Evolutionary conservation across 2,888 invertebrate genomes (phyloP).

Genomic region (Deilephila elpenor): DNA sequence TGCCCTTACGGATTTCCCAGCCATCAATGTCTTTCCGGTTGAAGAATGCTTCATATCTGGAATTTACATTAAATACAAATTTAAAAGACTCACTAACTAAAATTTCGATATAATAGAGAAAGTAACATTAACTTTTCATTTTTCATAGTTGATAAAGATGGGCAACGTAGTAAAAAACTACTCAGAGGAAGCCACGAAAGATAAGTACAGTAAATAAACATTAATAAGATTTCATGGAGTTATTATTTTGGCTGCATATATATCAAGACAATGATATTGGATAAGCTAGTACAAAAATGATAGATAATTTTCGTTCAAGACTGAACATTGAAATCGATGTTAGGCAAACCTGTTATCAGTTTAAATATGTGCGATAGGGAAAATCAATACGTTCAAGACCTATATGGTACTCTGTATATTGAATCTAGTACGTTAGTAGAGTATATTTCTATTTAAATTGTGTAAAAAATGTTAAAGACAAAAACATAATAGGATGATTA

Average conservation of each 20-base stretch:
- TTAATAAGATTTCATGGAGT: no score
- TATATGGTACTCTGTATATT: neutral
- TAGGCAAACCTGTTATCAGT: slow-evolving; percentile 10
- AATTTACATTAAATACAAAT: slow-evolving; percentile 16
- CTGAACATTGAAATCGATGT: neutral
- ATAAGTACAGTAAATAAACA: no score
- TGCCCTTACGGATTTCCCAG: slow-evolving; percentile 97
- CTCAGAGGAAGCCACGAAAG: no score
- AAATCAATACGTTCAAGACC: neutral
- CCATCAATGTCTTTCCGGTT: slow-evolving; percentile 94
- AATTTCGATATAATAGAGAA: no score
- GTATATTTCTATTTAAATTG: neutral
- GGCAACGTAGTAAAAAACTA: no score
- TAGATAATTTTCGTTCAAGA: slow-evolving; percentile 17
- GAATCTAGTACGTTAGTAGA: neutral
- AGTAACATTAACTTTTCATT: no score
- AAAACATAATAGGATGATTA: neutral
- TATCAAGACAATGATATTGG: neutral
- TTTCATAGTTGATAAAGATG: no score
- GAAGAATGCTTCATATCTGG: slow-evolving; percentile 92
- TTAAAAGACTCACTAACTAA: no score
- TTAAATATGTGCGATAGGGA: slow-evolving; percentile 1
- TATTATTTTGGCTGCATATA: no score
- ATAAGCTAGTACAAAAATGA: neutral
- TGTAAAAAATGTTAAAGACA: no score